Evolutionary conservation across 2,113 vertebrate genomes (phyloP).

Genomic region (Micronycteris hirsuta): DNA sequence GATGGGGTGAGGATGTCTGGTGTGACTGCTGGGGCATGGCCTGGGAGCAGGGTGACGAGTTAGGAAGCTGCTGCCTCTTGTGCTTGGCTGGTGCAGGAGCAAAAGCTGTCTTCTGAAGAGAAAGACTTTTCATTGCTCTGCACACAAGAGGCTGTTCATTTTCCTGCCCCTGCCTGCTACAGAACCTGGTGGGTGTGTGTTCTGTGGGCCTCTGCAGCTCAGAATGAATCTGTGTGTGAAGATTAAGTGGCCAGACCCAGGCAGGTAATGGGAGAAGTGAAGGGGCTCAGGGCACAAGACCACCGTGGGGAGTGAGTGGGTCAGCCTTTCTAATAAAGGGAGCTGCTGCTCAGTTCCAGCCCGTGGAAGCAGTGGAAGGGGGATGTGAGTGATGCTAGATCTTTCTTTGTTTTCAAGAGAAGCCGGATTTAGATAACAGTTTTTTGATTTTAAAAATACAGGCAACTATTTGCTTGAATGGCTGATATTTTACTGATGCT

Average conservation of each 20-base stretch:
- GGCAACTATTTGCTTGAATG: neutral
- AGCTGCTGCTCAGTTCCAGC: neutral
- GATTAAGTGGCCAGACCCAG: neutral
- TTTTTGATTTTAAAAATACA: neutral
- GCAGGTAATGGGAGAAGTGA: neutral
- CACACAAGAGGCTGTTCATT: neutral
- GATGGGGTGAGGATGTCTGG: neutral
- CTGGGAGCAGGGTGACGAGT: neutral
- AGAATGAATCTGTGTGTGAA: neutral
- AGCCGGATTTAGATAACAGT: neutral
- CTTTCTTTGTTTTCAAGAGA: neutral
- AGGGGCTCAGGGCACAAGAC: neutral
- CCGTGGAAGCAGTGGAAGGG: neutral
- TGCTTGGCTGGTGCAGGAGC: neutral
- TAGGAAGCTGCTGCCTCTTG: neutral
- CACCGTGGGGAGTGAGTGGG: rapidly evolving
- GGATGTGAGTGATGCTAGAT: neutral
- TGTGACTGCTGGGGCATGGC: neutral
- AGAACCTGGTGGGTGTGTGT: neutral
- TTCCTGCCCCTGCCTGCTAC: neutral
- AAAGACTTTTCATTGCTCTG: neutral
- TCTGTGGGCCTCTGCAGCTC: neutral
- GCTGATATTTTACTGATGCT: neutral
- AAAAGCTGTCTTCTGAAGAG: neutral
- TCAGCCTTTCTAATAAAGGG: neutral